Evolutionary conservation across 2,797 vertebrate species (phyloP).

Genomic region (Argyrosomus regius): DNA sequence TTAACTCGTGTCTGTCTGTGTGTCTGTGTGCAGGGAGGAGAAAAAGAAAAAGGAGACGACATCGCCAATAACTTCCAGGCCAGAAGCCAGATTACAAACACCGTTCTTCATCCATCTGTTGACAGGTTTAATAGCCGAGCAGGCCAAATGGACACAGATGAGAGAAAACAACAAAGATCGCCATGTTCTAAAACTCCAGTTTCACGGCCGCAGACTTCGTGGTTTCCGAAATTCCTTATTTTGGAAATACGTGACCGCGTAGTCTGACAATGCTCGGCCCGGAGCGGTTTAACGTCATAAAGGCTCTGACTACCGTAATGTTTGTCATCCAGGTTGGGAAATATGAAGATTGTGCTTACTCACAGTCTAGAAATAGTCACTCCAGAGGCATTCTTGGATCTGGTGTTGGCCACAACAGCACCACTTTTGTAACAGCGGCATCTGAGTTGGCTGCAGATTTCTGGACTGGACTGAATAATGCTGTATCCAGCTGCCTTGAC

Average conservation of each 20-base stretch:
- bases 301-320: slow-evolving; percentile 45
- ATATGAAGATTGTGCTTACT: slow-evolving; percentile 60
- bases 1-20: slow-evolving; percentile 20
- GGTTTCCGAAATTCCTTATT: slow-evolving; percentile 51
- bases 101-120: slow-evolving; percentile 66
- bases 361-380: slow-evolving; percentile 67
- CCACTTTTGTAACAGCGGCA: slow-evolving; percentile 25
- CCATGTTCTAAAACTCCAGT: not conserved
- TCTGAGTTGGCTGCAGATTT: slow-evolving; percentile 20
- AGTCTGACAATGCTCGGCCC: slow-evolving; percentile 51
- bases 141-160: slow-evolving; percentile 62
- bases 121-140: slow-evolving; percentile 64
- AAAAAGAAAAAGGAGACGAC: slow-evolving; percentile 41
- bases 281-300: slow-evolving; percentile 50
- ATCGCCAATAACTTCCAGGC: slow-evolving; percentile 78
- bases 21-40: not conserved
- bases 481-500: slow-evolving; percentile 40
- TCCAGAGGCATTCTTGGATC: slow-evolving; percentile 53
- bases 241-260: slow-evolving; percentile 43
- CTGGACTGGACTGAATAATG: slow-evolving; percentile 30
- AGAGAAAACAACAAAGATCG: slow-evolving; percentile 13
- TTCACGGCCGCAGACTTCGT: slow-evolving; percentile 19
- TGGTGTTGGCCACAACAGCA: slow-evolving; percentile 39
- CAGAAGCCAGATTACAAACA: slow-evolving; percentile 66
- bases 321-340: slow-evolving; percentile 66